These are phyloP conservation scores for Lepidotrigona ventralis DNA, from an alignment of 1,140 invertebrate species.

Conservation along the genomic window DNA sequence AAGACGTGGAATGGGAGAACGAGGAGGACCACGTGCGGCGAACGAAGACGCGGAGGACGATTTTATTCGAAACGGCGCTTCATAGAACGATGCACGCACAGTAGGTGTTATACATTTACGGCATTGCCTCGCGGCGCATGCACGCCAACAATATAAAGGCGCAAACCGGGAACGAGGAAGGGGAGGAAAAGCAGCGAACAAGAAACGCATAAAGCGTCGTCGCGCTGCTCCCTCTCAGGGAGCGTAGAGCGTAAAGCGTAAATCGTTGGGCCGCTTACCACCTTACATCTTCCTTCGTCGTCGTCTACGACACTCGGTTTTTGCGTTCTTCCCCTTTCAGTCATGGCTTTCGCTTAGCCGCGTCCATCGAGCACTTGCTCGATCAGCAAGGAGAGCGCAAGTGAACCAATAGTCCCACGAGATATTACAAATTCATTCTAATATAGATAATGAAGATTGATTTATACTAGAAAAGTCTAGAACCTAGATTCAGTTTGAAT, in stretches of 20 bases:
- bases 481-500: too few species aligned
- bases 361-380: slow-evolving; percentile 15
- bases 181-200: slow-evolving; percentile 39
- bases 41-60: too few species aligned
- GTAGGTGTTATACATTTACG: slow-evolving; percentile 56
- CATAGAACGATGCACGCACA: slow-evolving; percentile 39
- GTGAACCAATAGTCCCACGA: too few species aligned
- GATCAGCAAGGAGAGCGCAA: too few species aligned
- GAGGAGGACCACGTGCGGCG: too few species aligned
- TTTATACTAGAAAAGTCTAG: too few species aligned
- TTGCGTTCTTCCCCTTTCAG: neutral
- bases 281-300: slow-evolving; percentile 30
- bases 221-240: slow-evolving; percentile 7
- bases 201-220: slow-evolving; percentile 54
- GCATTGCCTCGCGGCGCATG: slow-evolving; percentile 48
- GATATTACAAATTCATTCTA: too few species aligned
- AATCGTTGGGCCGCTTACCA: slow-evolving; percentile 27
- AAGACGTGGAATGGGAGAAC: too few species aligned
- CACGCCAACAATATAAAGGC: slow-evolving; percentile 45
- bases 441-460: too few species aligned
- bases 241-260: slow-evolving; percentile 35
- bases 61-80: neutral
- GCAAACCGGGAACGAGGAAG: slow-evolving; percentile 15
- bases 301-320: neutral
- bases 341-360: neutral